Evolutionary conservation across 2,113 vertebrate species (phyloP), one percentile per base, ranked within the genome.

Genomic region (Aegypius monachus): DNA sequence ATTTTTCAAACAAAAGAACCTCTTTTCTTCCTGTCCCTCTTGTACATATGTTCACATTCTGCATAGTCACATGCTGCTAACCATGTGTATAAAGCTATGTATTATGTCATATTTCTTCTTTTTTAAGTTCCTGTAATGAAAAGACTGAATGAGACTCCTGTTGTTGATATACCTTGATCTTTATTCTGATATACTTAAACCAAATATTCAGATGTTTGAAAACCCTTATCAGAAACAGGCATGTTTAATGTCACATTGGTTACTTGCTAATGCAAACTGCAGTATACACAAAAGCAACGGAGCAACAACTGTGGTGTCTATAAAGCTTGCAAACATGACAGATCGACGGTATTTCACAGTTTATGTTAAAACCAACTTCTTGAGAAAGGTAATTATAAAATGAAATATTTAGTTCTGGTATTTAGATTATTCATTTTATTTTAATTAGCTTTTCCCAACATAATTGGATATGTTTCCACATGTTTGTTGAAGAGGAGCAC

Each of bases 371-470:
- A 96, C 42, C 94, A 97, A 91, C 92, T 97, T 97, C 96, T 95
- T 97, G 94, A 96, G 96, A 97, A 97, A 97, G 87, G 65, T 96
- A 96, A 98, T 98, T 98, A 96, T 96, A 95, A 96, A 97, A 96
- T 95, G n/a, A 97, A 97, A 94, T 97, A 95, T 96, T 97, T 91
- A 77, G 38, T 96, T 91, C 79, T 92, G 62, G 22, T 88, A 66
- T 93, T 95, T 95, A 87, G 91, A 95, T 95, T 95, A 93, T 97
- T 97, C 20, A 89, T 96, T 97, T 96, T 92, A 96, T 96, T 98
- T 97, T 97, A 97, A 97, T 98, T 97, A 91, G 75, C 83, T 97
- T 67, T 98, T 97, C 92, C 93, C 73, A 88, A 95, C 95, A 93
- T 97, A 97, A 97, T 96, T 98, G 84, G 87, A 10, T 96, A 66